Evolutionary conservation across 2,797 vertebrate species (phyloP).

Genomic region (Zonotrichia albicollis): DNA sequence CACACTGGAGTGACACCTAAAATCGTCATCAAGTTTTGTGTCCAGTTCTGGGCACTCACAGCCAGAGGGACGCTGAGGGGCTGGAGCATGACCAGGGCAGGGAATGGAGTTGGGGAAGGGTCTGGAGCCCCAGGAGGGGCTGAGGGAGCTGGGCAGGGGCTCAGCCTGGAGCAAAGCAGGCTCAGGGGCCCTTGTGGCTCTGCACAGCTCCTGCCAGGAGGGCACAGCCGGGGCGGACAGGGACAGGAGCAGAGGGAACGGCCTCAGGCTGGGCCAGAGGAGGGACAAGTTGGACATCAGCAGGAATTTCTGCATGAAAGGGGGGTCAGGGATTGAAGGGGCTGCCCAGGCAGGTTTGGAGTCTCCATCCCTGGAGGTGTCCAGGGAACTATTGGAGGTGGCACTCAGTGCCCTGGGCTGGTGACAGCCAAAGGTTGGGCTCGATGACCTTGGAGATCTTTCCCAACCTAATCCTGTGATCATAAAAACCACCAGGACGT

Average conservation of each 20-base stretch:
- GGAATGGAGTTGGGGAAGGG: neutral
- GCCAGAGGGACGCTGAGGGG: neutral
- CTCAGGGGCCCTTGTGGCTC: neutral
- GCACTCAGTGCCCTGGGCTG: neutral
- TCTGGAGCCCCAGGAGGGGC: accelerated
- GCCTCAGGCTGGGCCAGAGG: neutral
- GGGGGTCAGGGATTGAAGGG: accelerated
- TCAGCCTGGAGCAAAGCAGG: neutral
- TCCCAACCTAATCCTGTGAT: neutral
- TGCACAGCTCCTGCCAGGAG: neutral
- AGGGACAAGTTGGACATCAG: neutral
- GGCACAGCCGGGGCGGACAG: neutral
- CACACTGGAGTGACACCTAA: too few species aligned
- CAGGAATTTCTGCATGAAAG: neutral
- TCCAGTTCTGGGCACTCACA: neutral
- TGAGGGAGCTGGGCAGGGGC: neutral
- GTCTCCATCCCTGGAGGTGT: neutral
- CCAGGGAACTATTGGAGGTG: accelerated
- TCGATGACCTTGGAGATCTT: neutral
- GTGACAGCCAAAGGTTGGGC: neutral
- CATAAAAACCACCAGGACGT: neutral
- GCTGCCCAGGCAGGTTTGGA: neutral
- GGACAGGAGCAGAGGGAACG: neutral
- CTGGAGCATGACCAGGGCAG: neutral
- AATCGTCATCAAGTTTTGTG: neutral